phyloP scores from a whole-genome alignment of 2,888 invertebrate species.

The Pegoplata infirma region DNA sequence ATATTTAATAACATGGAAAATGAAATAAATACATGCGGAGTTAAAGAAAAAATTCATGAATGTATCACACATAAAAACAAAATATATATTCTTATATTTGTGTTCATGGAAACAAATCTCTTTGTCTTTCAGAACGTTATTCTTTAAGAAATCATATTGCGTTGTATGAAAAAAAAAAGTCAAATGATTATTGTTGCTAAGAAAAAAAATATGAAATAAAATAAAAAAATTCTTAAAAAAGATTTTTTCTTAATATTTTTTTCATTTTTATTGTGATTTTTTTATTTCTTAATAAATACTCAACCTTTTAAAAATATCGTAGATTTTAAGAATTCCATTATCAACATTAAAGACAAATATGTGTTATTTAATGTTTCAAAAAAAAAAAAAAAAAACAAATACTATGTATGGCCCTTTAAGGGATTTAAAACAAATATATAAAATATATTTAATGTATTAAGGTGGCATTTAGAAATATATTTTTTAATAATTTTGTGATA shows the following conservation, averaged over 20 bases:
- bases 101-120: not conserved
- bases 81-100: not conserved
- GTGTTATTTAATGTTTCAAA: not conserved
- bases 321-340: not conserved
- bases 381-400: too few relatives aligned
- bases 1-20: slow-evolving; percentile 33
- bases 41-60: too few relatives aligned
- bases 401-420: not conserved
- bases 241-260: not conserved
- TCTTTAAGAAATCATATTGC: not conserved
- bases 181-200: not conserved
- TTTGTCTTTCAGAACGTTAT: not conserved
- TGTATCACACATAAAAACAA: not conserved
- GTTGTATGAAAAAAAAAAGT: not conserved
- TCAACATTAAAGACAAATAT: not conserved
- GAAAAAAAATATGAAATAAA: too few relatives aligned
- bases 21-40: not conserved
- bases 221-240: too few relatives aligned
- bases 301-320: not conserved
- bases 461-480: too few relatives aligned
- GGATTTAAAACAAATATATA: not conserved
- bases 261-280: not conserved
- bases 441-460: not conserved
- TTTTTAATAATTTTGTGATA: too few relatives aligned
- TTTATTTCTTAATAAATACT: too few relatives aligned